phyloP scores from a whole-genome alignment of 1,140 invertebrate species.

The Venturia canescens region DNA sequence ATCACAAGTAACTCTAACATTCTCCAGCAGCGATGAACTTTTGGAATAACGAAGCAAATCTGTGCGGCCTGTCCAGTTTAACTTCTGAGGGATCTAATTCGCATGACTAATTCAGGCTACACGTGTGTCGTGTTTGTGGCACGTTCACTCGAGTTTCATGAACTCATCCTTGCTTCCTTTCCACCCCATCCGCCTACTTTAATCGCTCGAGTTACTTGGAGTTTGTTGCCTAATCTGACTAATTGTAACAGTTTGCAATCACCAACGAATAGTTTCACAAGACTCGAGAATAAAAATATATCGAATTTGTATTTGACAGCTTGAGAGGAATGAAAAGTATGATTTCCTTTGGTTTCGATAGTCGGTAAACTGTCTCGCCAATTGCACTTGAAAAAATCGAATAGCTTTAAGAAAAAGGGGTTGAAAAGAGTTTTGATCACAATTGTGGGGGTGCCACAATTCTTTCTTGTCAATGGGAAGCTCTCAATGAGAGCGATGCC shows the following conservation, averaged over 20 bases:
- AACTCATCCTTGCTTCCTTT: slow-evolving; percentile 1
- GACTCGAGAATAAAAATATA: background rate
- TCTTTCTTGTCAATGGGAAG: slow-evolving; percentile 2
- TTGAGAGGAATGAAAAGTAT: background rate
- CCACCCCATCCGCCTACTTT: background rate
- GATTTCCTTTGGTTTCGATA: background rate
- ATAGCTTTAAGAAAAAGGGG: background rate
- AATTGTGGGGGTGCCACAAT: background rate
- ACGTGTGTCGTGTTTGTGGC: slow-evolving; percentile 28
- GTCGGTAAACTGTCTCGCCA: background rate
- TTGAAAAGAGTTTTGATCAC: slow-evolving; percentile 19
- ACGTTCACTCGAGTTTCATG: slow-evolving; percentile 1
- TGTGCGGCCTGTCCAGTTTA: slow-evolving; percentile 27
- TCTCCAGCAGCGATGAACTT: background rate
- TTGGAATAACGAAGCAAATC: background rate
- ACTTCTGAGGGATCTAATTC: slow-evolving; percentile 37
- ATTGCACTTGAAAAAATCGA: slow-evolving; percentile 2
- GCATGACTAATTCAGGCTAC: slow-evolving; percentile 19
- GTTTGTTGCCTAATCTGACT: slow-evolving; percentile 5
- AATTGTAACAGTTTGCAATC: slow-evolving; percentile 4
- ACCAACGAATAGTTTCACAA: background rate
- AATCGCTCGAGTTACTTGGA: slow-evolving; percentile 30
- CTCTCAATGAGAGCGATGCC: background rate
- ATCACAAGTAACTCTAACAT: background rate
- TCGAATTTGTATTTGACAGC: background rate